These are phyloP conservation scores for Parazoanthus darwini DNA, from an alignment of 92 coral and sea anemone species.

Conservation along the genomic window DNA sequence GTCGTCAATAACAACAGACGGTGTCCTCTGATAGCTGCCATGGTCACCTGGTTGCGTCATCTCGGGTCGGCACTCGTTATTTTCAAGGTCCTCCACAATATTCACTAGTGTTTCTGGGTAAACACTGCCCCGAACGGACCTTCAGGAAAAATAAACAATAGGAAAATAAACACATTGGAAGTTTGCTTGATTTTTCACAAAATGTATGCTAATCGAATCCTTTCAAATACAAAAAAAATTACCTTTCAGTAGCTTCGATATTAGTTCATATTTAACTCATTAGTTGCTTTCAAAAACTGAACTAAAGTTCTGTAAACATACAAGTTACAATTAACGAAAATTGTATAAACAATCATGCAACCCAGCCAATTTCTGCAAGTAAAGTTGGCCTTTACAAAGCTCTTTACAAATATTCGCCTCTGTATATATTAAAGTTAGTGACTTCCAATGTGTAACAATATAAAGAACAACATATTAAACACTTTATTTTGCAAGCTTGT, in stretches of 20 bases:
- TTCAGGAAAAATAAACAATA: neutral
- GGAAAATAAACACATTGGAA: neutral
- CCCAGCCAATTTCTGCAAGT: no score
- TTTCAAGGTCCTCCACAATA: slow-evolving; percentile 31
- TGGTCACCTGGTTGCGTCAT: neutral
- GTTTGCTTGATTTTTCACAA: neutral
- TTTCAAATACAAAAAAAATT: neutral
- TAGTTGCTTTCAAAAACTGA: neutral
- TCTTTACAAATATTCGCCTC: no score
- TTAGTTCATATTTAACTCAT: no score
- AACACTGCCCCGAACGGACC: neutral
- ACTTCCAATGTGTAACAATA: neutral
- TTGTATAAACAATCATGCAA: no score
- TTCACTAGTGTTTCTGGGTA: slow-evolving; percentile 20
- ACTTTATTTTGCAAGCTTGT: neutral
- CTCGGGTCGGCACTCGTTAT: neutral
- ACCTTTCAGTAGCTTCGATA: neutral
- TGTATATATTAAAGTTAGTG: neutral
- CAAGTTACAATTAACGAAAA: neutral
- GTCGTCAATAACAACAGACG: slow-evolving; percentile 3
- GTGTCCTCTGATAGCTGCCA: slow-evolving; percentile 16
- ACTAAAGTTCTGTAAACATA: neutral
- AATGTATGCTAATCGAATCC: neutral
- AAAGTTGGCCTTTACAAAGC: no score
- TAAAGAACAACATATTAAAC: neutral